These are phyloP conservation scores for Malurus melanocephalus DNA, from an alignment of 2,113 vertebrate species.

Conservation along the genomic window DNA sequence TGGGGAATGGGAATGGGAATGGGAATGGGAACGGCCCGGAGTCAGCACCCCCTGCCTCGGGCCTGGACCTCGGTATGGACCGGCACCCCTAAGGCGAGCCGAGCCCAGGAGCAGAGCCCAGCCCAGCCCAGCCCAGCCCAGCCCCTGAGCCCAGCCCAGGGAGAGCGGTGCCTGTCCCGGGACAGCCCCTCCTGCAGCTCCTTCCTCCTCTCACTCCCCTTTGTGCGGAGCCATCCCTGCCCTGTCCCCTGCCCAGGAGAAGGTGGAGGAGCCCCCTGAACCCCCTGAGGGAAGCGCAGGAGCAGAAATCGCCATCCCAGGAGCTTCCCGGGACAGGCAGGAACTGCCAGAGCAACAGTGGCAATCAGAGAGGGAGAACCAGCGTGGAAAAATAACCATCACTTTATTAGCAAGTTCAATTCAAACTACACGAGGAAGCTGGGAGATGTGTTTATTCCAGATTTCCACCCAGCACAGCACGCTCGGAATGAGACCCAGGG, in stretches of 20 bases:
- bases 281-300: accelerated
- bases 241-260: no score
- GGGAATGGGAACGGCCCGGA: no score
- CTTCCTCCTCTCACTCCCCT: neutral
- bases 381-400: neutral
- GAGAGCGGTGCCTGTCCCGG: neutral
- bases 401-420: neutral
- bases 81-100: neutral
- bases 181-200: neutral
- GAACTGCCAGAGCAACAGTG: neutral
- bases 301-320: accelerated
- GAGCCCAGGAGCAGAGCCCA: no score
- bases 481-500: neutral
- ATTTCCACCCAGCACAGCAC: neutral
- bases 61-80: no score
- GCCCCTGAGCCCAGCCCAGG: no score
- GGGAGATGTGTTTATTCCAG: neutral
- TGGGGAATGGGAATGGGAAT: no score
- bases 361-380: neutral
- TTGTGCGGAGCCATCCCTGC: accelerated
- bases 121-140: no score
- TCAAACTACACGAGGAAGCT: neutral
- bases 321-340: neutral
- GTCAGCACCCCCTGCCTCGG: neutral
- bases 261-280: neutral